Conservation (phyloP, 2,888 invertebrate genomes). For the Apotomis capreana region DNA sequence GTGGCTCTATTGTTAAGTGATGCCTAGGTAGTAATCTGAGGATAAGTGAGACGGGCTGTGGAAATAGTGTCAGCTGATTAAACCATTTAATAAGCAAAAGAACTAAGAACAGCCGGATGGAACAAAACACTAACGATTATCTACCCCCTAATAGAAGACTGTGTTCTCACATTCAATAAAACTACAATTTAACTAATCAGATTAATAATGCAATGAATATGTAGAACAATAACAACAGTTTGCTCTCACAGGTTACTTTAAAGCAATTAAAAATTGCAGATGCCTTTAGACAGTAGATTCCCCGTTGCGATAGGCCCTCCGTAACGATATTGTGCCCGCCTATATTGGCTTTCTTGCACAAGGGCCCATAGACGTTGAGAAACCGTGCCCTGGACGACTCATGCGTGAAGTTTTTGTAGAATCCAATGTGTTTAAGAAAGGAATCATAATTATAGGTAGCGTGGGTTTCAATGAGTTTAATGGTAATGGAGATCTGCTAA, state of each 20-base stretch:
- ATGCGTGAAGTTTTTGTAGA: conserved; percentile 35
- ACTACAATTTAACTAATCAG: conserved; percentile 14
- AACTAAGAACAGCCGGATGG: conserved; percentile 25
- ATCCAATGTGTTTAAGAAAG: conserved; percentile 25
- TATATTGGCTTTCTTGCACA: conserved; percentile 27
- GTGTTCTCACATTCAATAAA: conserved; percentile 27
- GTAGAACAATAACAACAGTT: neutral
- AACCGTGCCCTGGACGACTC: conserved; percentile 28
- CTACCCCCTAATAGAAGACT: conserved; percentile 22
- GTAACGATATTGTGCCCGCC: conserved; percentile 26
- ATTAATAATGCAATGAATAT: neutral
- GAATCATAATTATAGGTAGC: conserved; percentile 23
- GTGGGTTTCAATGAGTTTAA: neutral
- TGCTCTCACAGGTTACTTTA: neutral
- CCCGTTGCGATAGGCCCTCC: conserved; percentile 31
- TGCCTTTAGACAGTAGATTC: conserved; percentile 31
- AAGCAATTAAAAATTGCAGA: conserved; percentile 23
- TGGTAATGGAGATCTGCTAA: conserved; percentile 1
- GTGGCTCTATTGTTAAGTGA: conserved; percentile 37
- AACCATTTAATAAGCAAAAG: conserved; percentile 35
- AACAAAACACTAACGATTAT: conserved; percentile 27
- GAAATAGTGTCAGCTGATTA: conserved; percentile 38
- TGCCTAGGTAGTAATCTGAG: conserved; percentile 38
- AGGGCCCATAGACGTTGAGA: conserved; percentile 25
- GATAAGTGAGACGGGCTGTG: conserved; percentile 33